A percentile compares a stretch with the other conserved stretches of the same genome.
Conservation (phyloP, 64 coral and sea anemone species). For the Porites australiensis region DNA sequence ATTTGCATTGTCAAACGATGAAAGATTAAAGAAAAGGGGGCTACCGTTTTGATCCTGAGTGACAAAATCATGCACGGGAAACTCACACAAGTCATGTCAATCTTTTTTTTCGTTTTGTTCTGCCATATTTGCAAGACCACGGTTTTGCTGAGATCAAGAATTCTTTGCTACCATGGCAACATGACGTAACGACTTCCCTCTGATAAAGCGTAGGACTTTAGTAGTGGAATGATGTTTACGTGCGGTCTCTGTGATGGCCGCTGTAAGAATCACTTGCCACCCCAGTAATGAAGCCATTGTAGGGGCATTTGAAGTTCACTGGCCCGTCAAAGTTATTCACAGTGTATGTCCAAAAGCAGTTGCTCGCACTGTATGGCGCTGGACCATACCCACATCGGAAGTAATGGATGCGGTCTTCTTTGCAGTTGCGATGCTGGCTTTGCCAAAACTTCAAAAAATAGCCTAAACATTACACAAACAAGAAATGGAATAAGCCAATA, state of each 20-base stretch:
- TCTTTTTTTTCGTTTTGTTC: too few relatives aligned
- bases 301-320: conserved; percentile 1
- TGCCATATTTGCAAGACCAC: too few relatives aligned
- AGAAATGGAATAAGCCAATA: too few relatives aligned
- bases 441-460: background rate
- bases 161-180: too few relatives aligned
- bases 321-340: conserved; percentile 12
- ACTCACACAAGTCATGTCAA: too few relatives aligned
- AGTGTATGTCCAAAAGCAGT: background rate
- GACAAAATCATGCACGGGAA: too few relatives aligned
- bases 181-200: too few relatives aligned
- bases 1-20: too few relatives aligned
- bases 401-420: conserved; percentile 30
- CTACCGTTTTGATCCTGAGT: too few relatives aligned
- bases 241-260: background rate
- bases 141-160: too few relatives aligned
- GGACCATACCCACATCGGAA: conserved; percentile 1
- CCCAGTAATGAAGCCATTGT: conserved; percentile 46
- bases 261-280: background rate
- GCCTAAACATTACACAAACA: background rate
- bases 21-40: too few relatives aligned
- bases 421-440: conserved; percentile 14
- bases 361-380: background rate
- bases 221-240: background rate
- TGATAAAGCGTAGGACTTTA: too few relatives aligned